These are phyloP conservation scores for Metallyticus violacea DNA, from an alignment of 2,888 invertebrate species.

Conservation along the genomic window DNA sequence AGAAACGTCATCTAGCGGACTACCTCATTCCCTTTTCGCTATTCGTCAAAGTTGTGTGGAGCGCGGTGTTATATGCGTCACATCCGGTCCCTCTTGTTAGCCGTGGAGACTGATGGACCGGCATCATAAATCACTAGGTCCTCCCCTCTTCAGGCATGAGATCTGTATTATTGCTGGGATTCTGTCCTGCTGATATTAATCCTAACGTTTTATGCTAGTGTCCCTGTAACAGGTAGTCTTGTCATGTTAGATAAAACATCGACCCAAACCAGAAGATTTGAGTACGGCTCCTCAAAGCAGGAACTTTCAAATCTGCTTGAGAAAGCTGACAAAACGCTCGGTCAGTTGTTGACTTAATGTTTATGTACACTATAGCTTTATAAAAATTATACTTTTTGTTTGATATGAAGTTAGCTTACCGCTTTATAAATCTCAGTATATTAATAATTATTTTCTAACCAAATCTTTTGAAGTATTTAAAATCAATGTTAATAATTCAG, in stretches of 20 bases:
- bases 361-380: too few relatives aligned
- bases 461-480: too few relatives aligned
- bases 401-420: too few relatives aligned
- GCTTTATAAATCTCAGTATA: too few relatives aligned
- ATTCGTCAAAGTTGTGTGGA: not conserved
- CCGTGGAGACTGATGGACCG: not conserved
- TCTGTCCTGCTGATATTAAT: not conserved
- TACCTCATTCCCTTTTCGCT: not conserved
- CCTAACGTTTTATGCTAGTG: not conserved
- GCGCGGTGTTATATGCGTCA: not conserved
- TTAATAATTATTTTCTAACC: too few relatives aligned
- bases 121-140: not conserved
- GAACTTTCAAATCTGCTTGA: not conserved
- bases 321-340: too few relatives aligned
- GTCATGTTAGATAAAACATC: not conserved
- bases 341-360: too few relatives aligned
- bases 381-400: too few relatives aligned
- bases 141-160: not conserved
- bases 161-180: not conserved
- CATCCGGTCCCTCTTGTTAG: not conserved
- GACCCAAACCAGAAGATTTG: not conserved
- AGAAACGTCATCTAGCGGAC: too few relatives aligned
- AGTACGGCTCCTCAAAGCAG: not conserved
- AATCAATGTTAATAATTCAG: too few relatives aligned
- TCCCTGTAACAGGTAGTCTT: not conserved